Evolutionary conservation across 2,888 invertebrate species (phyloP).

Genomic region (Stenoptilia bipunctidactyla): DNA sequence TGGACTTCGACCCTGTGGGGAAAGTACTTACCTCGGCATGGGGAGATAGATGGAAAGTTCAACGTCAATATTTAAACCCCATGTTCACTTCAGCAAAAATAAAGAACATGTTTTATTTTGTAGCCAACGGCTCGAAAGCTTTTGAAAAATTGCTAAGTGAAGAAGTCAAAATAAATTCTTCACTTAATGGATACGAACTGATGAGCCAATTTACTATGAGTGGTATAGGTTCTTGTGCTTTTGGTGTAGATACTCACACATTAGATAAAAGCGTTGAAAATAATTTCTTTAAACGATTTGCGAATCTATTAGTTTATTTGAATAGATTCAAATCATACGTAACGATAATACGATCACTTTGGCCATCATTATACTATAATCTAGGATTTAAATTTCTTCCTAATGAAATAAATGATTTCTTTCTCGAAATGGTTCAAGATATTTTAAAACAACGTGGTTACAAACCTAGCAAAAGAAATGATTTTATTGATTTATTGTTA

Average conservation of each 20-base stretch:
- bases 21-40: slow-evolving; percentile 30
- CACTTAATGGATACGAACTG: slow-evolving; percentile 24
- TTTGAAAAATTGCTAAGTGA: slow-evolving; percentile 30
- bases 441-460: slow-evolving; percentile 15
- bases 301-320: slow-evolving; percentile 17
- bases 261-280: slow-evolving; percentile 18
- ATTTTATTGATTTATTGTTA: slow-evolving; percentile 19
- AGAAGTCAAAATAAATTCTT: slow-evolving; percentile 15
- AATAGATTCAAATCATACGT: slow-evolving; percentile 17
- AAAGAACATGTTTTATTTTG: slow-evolving; percentile 45
- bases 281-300: slow-evolving; percentile 25
- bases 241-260: slow-evolving; percentile 26
- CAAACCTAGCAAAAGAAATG: slow-evolving; percentile 14
- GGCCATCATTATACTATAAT: slow-evolving; percentile 28
- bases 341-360: slow-evolving; percentile 18
- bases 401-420: slow-evolving; percentile 19
- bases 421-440: slow-evolving; percentile 11
- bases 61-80: slow-evolving; percentile 40
- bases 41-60: slow-evolving; percentile 42
- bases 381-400: slow-evolving; percentile 22
- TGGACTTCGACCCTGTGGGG: slow-evolving; percentile 26
- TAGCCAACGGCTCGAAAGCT: slow-evolving; percentile 25
- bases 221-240: slow-evolving; percentile 24
- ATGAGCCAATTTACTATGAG: slow-evolving; percentile 37
- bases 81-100: slow-evolving; percentile 44